These are phyloP conservation scores for Ectobius pallidus DNA, from an alignment of 2,888 invertebrate genomes.

Conservation along the genomic window DNA sequence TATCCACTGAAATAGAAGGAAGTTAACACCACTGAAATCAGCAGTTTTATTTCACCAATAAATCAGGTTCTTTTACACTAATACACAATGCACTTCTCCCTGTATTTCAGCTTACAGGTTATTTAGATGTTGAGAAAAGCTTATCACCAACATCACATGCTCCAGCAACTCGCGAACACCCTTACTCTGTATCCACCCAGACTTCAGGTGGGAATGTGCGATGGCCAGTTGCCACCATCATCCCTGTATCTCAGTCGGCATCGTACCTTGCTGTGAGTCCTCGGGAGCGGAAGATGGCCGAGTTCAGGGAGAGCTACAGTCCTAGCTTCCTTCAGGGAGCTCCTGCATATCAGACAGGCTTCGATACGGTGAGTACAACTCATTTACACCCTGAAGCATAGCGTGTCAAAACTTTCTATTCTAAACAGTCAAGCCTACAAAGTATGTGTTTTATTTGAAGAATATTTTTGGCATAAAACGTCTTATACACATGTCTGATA, in stretches of 20 bases:
- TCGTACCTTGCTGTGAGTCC: conserved; percentile 24
- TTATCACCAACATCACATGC: not conserved
- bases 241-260: not conserved
- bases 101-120: conserved; percentile 7
- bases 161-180: no score
- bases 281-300: conserved; percentile 36
- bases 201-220: not conserved
- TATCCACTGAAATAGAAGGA: no score
- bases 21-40: no score
- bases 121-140: not conserved
- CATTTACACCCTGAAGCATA: not conserved
- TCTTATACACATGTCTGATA: no score
- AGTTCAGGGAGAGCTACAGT: conserved; percentile 31
- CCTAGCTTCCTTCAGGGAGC: conserved; percentile 17
- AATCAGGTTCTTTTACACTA: no score
- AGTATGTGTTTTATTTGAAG: no score
- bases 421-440: no score
- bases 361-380: not conserved
- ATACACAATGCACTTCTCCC: no score
- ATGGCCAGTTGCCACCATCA: not conserved
- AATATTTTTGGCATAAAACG: no score
- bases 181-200: not conserved
- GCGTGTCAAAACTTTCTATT: not conserved
- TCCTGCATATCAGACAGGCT: not conserved
- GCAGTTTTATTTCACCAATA: no score